Evolutionary conservation across 2,888 invertebrate species (phyloP), one percentile per base, ranked within the genome.

Genomic region (Tetranychus truncatus): DNA sequence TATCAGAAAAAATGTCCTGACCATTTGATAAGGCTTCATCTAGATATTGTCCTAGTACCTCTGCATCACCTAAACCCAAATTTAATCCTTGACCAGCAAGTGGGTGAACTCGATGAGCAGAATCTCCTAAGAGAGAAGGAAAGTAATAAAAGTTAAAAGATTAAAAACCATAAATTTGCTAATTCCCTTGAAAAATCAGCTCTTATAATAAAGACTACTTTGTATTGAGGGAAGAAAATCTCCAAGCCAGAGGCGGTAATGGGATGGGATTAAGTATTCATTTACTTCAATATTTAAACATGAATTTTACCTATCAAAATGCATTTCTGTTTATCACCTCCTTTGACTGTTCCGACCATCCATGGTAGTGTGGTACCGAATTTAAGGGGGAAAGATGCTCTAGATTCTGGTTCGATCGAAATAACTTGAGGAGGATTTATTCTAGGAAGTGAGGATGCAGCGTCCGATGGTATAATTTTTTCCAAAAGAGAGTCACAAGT

Each of bases 51-150:
- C 88, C 87, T n/a, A 99, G 85, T 78, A 87, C 87, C 46, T 86
- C 84, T 0, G 95, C 89, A 84, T 99, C 99, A 8, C 93, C 92
- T 82, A 97, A 95, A 1, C 99, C 99, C 71, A 99, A 85, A 85
- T 99, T 99, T 0, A 96, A 93, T 8, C 99, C 99, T 84, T 96
- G 96, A 0, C 97, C 97, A 66, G 97, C 97, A 78, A 99, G 83
- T 0, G 97, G 97, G 84, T 99, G 97, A 24, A 97, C 87, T 78
- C 94, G 86, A 80, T 87, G 87, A 11, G 86, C 86, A 45, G 87
- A 85, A 82, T 86, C 86, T 11, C 84, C 96, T 91, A 90, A 69
- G 20, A 66, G 15, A 66, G 1, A 21, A 74, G 20, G 4, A 34
- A 5, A 44, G 20, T 9, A 6, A 18, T 4, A 34, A 72, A 18